These are phyloP conservation scores for Narcine bancroftii DNA, from an alignment of 2,113 vertebrate species.

Conservation along the genomic window DNA sequence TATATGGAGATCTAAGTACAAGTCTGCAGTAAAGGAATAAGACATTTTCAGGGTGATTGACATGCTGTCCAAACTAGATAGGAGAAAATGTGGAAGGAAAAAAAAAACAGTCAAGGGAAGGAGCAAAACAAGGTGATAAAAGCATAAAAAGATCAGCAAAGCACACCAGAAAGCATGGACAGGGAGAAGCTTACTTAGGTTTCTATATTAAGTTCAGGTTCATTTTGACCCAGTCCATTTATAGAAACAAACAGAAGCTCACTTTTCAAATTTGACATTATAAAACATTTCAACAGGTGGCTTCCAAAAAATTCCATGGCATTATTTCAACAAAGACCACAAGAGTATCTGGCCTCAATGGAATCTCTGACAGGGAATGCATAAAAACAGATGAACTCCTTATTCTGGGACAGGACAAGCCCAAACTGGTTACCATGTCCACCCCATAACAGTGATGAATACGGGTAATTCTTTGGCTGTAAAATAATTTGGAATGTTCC, in stretches of 20 bases:
- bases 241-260: slow-evolving; percentile 29
- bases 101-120: background rate
- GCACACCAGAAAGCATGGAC: background rate
- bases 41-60: background rate
- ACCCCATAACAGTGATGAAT: background rate
- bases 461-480: background rate
- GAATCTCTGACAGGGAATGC: too few relatives aligned
- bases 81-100: background rate
- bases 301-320: background rate
- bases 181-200: background rate
- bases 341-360: background rate
- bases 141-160: background rate
- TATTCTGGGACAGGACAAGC: background rate
- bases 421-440: background rate
- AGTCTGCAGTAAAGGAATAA: background rate
- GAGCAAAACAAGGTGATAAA: background rate
- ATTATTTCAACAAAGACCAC: background rate
- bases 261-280: background rate
- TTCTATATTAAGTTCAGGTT: slow-evolving; percentile 21
- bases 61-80: background rate
- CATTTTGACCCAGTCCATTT: background rate
- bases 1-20: background rate
- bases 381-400: background rate
- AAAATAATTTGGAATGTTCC: background rate
- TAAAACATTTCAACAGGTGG: background rate